phyloP scores from a whole-genome alignment of 2,113 vertebrate species.

The Podocnemis expansa region DNA sequence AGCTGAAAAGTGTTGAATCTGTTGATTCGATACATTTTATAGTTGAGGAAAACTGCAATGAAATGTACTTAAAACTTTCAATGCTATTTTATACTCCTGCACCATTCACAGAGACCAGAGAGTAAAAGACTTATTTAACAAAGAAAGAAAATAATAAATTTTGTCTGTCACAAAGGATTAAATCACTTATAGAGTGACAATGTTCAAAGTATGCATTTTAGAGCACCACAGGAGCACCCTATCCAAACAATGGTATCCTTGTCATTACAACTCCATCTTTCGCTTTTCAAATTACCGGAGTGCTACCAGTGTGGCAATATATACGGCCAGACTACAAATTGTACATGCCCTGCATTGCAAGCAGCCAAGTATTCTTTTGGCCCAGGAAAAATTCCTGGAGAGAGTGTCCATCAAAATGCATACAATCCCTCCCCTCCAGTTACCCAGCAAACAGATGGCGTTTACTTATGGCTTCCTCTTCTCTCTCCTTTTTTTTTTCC shows the following conservation, averaged over 20 bases:
- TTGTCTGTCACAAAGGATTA: neutral
- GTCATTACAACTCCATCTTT: neutral
- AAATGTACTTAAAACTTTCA: constrained; percentile 16
- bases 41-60: constrained; percentile 4
- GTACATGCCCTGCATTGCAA: neutral
- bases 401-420: neutral
- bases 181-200: rapidly evolving
- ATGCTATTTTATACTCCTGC: neutral
- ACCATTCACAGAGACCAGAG: neutral
- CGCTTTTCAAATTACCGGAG: constrained; percentile 1
- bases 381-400: neutral
- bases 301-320: neutral
- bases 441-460: neutral
- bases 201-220: neutral
- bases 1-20: constrained; percentile 47
- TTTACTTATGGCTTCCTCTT: neutral
- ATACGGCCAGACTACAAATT: neutral
- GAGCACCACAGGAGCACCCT: rapidly evolving
- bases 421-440: neutral
- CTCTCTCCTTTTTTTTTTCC: too few species aligned
- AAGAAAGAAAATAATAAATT: neutral
- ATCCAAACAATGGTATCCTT: neutral
- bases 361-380: neutral
- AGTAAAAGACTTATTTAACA: neutral
- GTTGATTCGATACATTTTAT: constrained; percentile 47